Evolutionary conservation across 2,797 vertebrate genomes (phyloP), one percentile per base, ranked within the genome.

Genomic region (Australoheros facetus): DNA sequence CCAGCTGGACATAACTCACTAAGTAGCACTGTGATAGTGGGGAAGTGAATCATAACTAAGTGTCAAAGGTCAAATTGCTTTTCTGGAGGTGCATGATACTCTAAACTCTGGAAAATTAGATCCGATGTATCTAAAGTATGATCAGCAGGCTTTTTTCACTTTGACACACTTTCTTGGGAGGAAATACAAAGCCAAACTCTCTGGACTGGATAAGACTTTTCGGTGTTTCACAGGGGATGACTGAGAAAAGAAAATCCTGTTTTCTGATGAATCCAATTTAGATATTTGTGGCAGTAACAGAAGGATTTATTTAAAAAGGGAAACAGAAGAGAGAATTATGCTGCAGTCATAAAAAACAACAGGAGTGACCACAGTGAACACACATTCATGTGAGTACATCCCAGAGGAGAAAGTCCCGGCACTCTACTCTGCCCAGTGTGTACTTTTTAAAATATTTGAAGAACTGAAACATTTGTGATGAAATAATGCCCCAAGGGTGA

Each of bases 401-500:
- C 37, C 16, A 72, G 64, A 75, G 51, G 70, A 56, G 66, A 84
- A 77, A 78, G 5, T 19, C 21, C 54, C 12, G n/a, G 48, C 62
- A 19, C 2, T 14, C 28, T 34, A 7, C 59, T 82, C 17, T 39
- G 16, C 13, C 81, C 66, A 34, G 56, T 5, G 5, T 48, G 73
- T 77, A 48, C 57, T 60, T 83, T 72, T 62, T 56, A 30, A 30
- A 55, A 9, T 2, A 17, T 82, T 72, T 71, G 48, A 45, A 73
- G 30, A 78, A 56, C 2, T 34, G 2, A 58, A 64, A 62, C 12
- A 16, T 14, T 72, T 39, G 34, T 56, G 74, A 74, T 84, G 60
- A 84, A 80, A 71, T 60, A 12, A 58, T 1, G 0, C 23, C 23
- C 55, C 55, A 11, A 30, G 56, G 9, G 26, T 32, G 39, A 58